Evolutionary conservation across 1,140 invertebrate genomes (phyloP).

Genomic region (Hyles euphorbiae): DNA sequence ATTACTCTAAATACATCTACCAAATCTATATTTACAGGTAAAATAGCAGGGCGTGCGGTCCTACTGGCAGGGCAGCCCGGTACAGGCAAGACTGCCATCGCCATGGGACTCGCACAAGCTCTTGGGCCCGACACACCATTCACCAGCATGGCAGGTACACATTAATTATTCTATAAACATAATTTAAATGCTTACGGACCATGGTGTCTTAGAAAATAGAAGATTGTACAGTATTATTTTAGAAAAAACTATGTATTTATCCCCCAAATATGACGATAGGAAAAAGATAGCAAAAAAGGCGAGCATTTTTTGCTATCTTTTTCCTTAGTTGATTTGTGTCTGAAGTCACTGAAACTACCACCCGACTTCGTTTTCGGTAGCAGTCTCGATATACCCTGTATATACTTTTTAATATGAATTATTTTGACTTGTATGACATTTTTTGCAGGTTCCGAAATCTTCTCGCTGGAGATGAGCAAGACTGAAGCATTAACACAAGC

Average conservation of each 20-base stretch:
- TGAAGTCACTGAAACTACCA: too few relatives aligned
- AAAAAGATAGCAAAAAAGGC: too few relatives aligned
- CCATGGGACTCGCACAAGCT: conserved; percentile 96
- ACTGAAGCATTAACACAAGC: conserved; percentile 98
- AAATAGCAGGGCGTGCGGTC: conserved; percentile 97
- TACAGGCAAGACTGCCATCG: conserved; percentile 98
- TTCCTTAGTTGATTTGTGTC: too few relatives aligned
- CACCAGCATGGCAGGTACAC: conserved; percentile 90
- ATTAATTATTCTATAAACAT: background rate
- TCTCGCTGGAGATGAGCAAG: conserved; percentile 99
- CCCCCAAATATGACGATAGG: too few relatives aligned
- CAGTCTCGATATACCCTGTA: too few relatives aligned
- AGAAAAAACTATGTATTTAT: too few relatives aligned
- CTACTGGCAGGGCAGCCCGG: conserved; percentile 97
- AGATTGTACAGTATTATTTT: too few relatives aligned
- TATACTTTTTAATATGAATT: background rate
- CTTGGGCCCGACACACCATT: conserved; percentile 97
- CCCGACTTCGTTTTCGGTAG: too few relatives aligned
- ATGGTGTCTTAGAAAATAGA: too few relatives aligned
- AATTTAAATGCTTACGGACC: background rate
- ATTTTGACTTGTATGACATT: background rate
- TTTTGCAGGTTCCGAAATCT: conserved; percentile 93
- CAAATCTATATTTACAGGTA: conserved; percentile 65
- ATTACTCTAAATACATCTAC: background rate
- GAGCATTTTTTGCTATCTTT: too few relatives aligned